Percentiles rank a stretch among this genome's conserved stretches.
phyloP scores from a whole-genome alignment of 2,888 invertebrate species.

The Syrista parreyssii region DNA sequence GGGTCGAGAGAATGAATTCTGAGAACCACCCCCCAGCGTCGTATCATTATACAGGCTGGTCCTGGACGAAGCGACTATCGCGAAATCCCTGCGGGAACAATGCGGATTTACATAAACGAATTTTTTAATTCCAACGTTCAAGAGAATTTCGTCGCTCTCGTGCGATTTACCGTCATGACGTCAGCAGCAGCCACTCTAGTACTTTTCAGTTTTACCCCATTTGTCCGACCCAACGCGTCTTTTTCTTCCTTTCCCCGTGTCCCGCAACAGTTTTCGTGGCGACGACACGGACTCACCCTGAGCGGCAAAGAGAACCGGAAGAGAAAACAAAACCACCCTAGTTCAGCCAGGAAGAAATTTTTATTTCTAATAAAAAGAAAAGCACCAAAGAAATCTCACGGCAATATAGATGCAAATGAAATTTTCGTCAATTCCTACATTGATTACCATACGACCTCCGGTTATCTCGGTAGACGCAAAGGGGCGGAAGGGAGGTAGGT shows the following conservation, averaged over 20 bases:
- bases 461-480: no score
- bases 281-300: neutral
- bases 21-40: neutral
- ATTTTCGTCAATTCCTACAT: neutral
- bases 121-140: neutral
- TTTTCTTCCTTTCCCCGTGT: no score
- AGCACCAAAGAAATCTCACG: neutral
- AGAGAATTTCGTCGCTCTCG: neutral
- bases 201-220: neutral
- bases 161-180: neutral
- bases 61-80: conserved; percentile 6
- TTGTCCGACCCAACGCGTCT: neutral
- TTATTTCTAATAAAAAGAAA: neutral
- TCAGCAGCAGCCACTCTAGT: neutral
- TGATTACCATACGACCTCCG: neutral
- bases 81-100: neutral
- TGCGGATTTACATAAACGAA: conserved; percentile 6
- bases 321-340: no score
- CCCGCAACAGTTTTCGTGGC: neutral
- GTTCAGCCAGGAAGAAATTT: no score
- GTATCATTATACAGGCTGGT: neutral
- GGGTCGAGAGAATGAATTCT: neutral
- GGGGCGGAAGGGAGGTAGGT: no score
- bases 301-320: neutral
- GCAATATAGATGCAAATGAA: neutral